Evolutionary conservation across 1,140 invertebrate genomes (phyloP), one percentile per base, ranked within the genome.

Genomic region (Teleogryllus occipitalis): DNA sequence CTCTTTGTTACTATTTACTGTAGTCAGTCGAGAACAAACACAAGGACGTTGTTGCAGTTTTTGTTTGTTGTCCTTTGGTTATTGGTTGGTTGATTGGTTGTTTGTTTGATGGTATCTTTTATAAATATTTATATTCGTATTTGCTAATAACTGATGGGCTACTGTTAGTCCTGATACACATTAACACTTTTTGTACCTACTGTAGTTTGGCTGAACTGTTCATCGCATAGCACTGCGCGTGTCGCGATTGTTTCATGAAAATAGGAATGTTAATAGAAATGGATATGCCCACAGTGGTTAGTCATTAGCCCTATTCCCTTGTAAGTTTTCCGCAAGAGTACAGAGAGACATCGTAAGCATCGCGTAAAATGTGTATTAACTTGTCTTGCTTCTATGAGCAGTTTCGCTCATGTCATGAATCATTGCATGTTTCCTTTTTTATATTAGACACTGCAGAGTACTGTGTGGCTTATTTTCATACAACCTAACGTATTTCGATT

Each of bases 81-180:
- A 65, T 65, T 65, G 54, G 18, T 65, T 65, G 54, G 54, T 65
- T 65, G 54, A 65, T 65, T 65, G 54, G 54, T 65, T 65, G 54
- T 65, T 65, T 65, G 54, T 65, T 65, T 65, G 54, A 65, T 65
- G 18, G 10, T 18, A 14, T 65, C 18, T 65, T 65, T 14, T 65
- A 65, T 65, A 65, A 65, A 65, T 65, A 65, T 65, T 65, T 65
- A 65, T 65, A 65, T 65, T 65, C 54, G 54, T 65, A 65, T 65
- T 65, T 65, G 54, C 54, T 65, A 65, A 65, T 65, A 65, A 65
- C 54, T 65, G 54, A 65, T 65, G 54, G 54, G 54, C 54, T 18
- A 65, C 54, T 65, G 54, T 65, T 65, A 65, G 54, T 65, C 54
- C 54, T 65, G 54, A 65, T 14, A 65, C 54, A 65, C 54, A 65